A percentile compares a stretch with the other conserved stretches of the same genome.
Conservation (phyloP, 2,113 vertebrate species). For the Hippopotamus amphibius region DNA sequence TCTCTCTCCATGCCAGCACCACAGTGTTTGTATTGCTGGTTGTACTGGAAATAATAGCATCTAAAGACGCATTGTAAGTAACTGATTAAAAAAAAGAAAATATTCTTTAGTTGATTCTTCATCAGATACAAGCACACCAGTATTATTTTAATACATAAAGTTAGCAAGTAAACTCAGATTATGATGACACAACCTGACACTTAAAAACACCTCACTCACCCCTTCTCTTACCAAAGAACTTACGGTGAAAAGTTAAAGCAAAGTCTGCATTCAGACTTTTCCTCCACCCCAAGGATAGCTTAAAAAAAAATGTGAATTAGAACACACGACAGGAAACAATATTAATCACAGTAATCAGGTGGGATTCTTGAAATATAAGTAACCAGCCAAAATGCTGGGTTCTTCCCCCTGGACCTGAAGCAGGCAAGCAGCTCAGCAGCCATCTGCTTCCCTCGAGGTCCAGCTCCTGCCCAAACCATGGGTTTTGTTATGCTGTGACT, state of each 20-base stretch:
- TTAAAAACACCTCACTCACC: not conserved
- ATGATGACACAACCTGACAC: not conserved
- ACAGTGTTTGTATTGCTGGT: conserved; percentile 84
- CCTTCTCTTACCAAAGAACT: not conserved
- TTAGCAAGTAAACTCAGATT: conserved; percentile 38
- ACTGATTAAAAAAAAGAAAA: conserved; percentile 76
- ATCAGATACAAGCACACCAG: not conserved
- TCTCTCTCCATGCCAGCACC: conserved; percentile 88
- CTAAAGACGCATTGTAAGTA: conserved; percentile 86
- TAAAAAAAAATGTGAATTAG: not conserved
- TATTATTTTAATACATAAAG: not conserved
- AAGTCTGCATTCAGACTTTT: not conserved
- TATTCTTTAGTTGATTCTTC: conserved; percentile 45
- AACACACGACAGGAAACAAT: not conserved
- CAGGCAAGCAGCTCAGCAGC: not conserved
- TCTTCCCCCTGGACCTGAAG: not conserved
- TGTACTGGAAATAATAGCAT: conserved; percentile 89
- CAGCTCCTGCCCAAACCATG: not conserved
- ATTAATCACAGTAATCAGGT: conserved; percentile 7
- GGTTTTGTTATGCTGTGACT: not conserved
- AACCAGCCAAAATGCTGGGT: not conserved
- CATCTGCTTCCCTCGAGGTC: not conserved
- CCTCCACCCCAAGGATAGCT: not conserved
- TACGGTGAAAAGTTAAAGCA: not conserved
- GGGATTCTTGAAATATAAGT: not conserved